phyloP scores from a whole-genome alignment of 2,797 vertebrate species.

The Sebastes minor region DNA sequence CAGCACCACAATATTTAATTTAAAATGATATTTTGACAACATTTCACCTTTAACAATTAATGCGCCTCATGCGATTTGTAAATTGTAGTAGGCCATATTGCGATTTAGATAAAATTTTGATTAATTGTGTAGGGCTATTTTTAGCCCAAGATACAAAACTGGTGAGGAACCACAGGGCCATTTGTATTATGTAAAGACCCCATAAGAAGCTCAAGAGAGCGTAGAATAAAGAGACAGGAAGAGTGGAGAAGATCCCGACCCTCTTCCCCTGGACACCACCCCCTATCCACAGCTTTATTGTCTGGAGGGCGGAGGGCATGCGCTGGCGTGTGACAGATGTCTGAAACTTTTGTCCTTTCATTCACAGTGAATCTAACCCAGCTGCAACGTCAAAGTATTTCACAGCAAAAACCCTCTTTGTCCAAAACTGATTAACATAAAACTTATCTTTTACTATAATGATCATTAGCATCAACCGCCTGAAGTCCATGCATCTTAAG shows the following conservation, averaged over 20 bases:
- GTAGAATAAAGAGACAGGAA: conserved; percentile 21
- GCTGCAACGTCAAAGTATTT: conserved; percentile 28
- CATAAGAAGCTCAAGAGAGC: conserved; percentile 25
- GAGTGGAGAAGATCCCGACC: conserved; percentile 41
- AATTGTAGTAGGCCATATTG: no score
- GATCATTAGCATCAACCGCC: not conserved
- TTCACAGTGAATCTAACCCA: conserved; percentile 24
- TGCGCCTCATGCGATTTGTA: no score
- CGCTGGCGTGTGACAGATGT: conserved; percentile 63
- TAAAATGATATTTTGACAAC: no score
- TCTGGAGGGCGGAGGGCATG: conserved; percentile 41
- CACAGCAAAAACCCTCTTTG: conserved; percentile 4
- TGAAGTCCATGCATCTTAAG: not conserved
- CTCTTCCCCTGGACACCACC: conserved; percentile 27
- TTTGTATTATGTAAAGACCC: conserved; percentile 18
- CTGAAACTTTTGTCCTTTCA: conserved; percentile 47
- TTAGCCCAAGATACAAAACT: not conserved
- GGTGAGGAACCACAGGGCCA: not conserved
- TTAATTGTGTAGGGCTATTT: not conserved
- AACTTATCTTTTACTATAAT: not conserved
- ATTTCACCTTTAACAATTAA: no score
- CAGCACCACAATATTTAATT: no score
- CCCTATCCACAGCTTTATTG: conserved; percentile 28
- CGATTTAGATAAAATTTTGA: no score
- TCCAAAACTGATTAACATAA: not conserved